These are phyloP conservation scores for Acrocephalus scirpaceus DNA, from an alignment of 2,797 vertebrate genomes.

Conservation along the genomic window DNA sequence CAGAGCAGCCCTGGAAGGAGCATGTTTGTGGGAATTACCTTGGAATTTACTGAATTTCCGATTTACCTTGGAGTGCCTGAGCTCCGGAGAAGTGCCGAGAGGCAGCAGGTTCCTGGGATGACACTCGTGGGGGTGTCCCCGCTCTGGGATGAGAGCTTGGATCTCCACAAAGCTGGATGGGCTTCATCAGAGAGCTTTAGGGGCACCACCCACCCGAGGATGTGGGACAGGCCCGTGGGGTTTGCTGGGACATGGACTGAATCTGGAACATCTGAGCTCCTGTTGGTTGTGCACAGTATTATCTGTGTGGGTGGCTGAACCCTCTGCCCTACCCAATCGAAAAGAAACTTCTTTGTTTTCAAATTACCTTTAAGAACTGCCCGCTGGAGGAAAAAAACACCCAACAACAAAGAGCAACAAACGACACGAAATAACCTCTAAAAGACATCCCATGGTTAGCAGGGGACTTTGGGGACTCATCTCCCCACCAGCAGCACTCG, in stretches of 20 bases:
- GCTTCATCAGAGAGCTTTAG: background rate
- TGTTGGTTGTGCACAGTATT: background rate
- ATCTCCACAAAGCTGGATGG: background rate
- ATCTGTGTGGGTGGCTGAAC: background rate
- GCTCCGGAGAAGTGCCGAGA: background rate
- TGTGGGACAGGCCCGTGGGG: background rate
- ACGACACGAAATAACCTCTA: background rate
- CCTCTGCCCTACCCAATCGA: background rate
- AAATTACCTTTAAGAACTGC: background rate
- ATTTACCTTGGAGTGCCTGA: background rate
- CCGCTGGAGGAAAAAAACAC: background rate
- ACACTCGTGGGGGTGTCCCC: rapidly evolving
- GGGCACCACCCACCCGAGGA: rapidly evolving
- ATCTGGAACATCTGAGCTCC: background rate
- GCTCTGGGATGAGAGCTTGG: background rate
- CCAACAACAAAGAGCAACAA: background rate
- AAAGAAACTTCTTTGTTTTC: background rate
- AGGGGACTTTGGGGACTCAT: too few species aligned
- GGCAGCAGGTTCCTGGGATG: background rate
- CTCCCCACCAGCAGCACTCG: background rate
- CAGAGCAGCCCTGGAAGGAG: background rate
- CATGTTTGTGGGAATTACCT: background rate
- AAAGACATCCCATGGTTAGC: background rate
- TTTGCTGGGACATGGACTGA: rapidly evolving
- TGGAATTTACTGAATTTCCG: too few species aligned